Evolutionary conservation across 2,797 vertebrate species (phyloP).

Genomic region (Eurystomus glaucurus): DNA sequence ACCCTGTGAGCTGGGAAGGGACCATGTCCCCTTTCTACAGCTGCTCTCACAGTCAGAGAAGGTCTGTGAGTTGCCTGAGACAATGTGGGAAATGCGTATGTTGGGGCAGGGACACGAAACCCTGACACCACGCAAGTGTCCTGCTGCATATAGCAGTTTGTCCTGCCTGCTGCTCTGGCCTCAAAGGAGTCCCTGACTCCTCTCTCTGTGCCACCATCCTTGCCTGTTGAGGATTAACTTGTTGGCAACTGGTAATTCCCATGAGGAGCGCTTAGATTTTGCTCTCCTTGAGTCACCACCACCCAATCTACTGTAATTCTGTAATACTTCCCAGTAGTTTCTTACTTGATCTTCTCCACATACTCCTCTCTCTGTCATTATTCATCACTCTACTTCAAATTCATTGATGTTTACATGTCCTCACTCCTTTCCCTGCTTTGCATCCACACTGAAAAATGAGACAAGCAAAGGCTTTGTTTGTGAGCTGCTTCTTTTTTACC

Average conservation of each 20-base stretch:
- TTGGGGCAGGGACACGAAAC: background rate
- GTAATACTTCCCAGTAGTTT: background rate
- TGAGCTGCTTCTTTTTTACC: rapidly evolving
- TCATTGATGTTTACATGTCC: background rate
- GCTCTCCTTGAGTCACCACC: background rate
- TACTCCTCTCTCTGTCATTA: background rate
- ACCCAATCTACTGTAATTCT: background rate
- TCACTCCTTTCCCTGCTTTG: background rate
- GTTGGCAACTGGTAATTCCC: background rate
- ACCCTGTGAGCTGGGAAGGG: background rate
- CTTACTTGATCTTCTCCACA: background rate
- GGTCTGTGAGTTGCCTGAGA: background rate
- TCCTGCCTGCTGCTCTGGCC: background rate
- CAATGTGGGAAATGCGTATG: rapidly evolving
- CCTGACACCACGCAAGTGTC: background rate
- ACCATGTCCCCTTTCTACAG: background rate
- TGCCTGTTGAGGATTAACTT: background rate
- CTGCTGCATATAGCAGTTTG: background rate
- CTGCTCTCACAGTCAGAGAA: background rate
- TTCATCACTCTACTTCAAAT: background rate
- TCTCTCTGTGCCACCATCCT: background rate
- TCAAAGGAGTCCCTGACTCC: background rate
- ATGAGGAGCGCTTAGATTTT: background rate
- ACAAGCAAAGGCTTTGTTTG: background rate
- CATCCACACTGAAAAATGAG: background rate